Base-by-base conservation (phyloP, 2,113 vertebrate species). In the Rutilus rutilus region DNA sequence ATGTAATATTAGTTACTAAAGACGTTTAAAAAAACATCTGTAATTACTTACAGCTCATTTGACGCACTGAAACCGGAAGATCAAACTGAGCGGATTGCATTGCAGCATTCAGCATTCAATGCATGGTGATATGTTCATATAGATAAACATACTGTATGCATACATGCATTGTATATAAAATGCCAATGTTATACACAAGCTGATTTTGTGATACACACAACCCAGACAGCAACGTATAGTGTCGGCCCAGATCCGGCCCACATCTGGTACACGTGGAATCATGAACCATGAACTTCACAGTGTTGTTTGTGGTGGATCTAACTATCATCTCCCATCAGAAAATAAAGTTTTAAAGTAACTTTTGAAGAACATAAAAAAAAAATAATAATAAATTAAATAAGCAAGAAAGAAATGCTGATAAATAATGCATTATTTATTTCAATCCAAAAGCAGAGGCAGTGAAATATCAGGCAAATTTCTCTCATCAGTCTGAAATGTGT, bases 31-130 rank as follows among this genome's bases (percentile, higher is more conserved):
- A 76, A 52, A 52, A 76, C 21, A 45, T 74, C 39, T 27, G 12
- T 74, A 74, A 8, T 74, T 74, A 74, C 11, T 47, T 19, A 50
- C 3, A 33, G 17, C 47, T 76, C 74, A 76, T 76, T 76, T 47
- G n/a, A 25, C 21, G 2, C 39, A 47, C 71, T 74, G 1, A n/a
- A 73, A 45, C 42, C 0, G 12, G 42, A 76, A 76, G 73, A n/a
- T 76, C n/a, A 52, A 30, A n/a, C 7, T 21, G 47, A 54, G 25
- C 8, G 4, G 47, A 52, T 25, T 75, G 73, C 39, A 45, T 25
- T 25, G 45, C 25, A 19, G 14, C 6, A 50, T 77, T 77, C 8
- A 54, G 14, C n/a, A 27, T 77, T 77, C 8, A 54, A 5, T 42
- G 69, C 62, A 11, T 6, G 33, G 2, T 10, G 7, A 17, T 52